These are phyloP conservation scores for Auanema sp. DNA, from an alignment of 2,888 invertebrate genomes.

Conservation along the genomic window DNA sequence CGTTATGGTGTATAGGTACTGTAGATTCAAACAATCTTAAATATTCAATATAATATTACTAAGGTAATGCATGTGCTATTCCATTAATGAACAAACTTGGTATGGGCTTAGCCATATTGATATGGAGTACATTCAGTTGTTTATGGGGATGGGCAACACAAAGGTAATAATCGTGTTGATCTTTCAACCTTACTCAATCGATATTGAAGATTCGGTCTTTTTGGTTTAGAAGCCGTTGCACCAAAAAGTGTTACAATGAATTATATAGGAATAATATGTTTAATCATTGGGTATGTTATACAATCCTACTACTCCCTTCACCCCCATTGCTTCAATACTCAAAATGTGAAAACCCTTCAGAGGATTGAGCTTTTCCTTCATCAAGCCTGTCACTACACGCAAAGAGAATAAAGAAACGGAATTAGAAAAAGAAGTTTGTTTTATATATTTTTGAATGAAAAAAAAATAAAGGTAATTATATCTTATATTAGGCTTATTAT, in stretches of 20 bases:
- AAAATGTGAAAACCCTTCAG: constrained; percentile 1
- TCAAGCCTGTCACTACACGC: neutral
- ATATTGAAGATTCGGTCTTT: constrained; percentile 36
- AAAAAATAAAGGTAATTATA: neutral
- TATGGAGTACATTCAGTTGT: constrained; percentile 67
- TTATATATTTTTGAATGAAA: neutral
- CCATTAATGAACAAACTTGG: constrained; percentile 68
- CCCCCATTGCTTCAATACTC: neutral
- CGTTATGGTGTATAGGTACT: constrained; percentile 67
- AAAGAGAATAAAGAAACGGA: too few relatives aligned
- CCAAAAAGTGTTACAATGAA: constrained; percentile 39
- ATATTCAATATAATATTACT: neutral
- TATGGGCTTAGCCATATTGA: constrained; percentile 66
- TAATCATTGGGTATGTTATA: constrained; percentile 39
- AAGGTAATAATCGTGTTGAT: constrained; percentile 7
- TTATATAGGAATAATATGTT: constrained; percentile 35
- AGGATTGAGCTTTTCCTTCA: neutral
- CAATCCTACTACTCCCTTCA: neutral
- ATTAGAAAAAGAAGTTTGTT: neutral
- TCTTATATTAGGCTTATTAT: neutral
- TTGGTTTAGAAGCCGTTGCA: constrained; percentile 36
- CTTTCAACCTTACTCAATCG: neutral
- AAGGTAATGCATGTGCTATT: constrained; percentile 67
- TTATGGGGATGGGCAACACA: constrained; percentile 65
- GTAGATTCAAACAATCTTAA: neutral